These are phyloP conservation scores for Priocnemis perturbator DNA, from an alignment of 2,888 invertebrate species.

Conservation along the genomic window DNA sequence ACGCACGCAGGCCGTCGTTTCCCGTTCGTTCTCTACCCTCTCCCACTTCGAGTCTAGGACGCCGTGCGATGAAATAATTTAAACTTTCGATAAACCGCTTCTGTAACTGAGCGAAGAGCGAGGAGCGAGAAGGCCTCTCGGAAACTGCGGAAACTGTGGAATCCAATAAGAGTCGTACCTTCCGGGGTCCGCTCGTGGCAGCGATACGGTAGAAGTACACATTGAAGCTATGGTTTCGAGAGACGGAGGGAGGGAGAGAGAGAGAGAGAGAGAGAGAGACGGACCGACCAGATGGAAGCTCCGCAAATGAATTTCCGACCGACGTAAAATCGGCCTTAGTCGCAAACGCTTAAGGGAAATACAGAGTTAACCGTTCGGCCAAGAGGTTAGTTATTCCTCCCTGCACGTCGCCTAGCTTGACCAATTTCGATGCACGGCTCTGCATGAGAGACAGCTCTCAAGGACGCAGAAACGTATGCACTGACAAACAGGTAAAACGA, in stretches of 20 bases:
- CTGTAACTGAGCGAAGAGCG: constrained; percentile 47
- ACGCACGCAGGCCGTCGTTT: background rate
- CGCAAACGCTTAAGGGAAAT: constrained; percentile 57
- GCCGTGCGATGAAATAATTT: constrained; percentile 54
- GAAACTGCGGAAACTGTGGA: constrained; percentile 25
- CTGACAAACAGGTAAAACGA: too few species aligned
- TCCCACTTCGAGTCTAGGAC: background rate
- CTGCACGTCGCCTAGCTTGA: too few species aligned
- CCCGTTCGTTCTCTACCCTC: constrained; percentile 6
- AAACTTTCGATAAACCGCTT: constrained; percentile 60
- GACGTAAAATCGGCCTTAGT: constrained; percentile 51
- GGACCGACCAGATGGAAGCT: background rate
- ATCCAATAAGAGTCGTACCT: constrained; percentile 55
- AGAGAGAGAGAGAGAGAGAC: background rate
- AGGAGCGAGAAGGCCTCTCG: constrained; percentile 35
- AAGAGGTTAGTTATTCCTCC: constrained; percentile 32
- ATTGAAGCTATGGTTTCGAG: background rate
- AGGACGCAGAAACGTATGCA: too few species aligned
- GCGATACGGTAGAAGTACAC: background rate
- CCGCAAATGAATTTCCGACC: constrained; percentile 58
- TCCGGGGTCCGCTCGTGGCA: constrained; percentile 19
- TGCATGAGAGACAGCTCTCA: too few species aligned
- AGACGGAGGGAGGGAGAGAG: background rate
- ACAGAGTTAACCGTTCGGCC: constrained; percentile 55
- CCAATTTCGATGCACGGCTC: too few species aligned